phyloP scores from a whole-genome alignment of 1,140 invertebrate genomes.

The Mercenaria mercenaria region DNA sequence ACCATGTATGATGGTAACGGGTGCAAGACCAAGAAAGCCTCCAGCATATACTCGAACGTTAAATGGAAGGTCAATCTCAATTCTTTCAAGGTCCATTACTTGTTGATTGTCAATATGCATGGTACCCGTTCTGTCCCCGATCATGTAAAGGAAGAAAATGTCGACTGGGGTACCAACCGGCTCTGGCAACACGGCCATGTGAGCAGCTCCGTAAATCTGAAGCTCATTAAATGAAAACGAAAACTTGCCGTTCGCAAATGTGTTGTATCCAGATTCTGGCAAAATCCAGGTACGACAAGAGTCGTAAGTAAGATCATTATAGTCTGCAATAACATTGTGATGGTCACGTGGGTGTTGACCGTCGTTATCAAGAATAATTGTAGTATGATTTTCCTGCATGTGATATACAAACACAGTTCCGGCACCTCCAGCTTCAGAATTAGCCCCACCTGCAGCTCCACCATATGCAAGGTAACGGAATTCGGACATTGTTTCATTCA shows the following conservation, averaged over 20 bases:
- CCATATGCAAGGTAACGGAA: slow-evolving; percentile 77
- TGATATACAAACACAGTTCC: slow-evolving; percentile 81
- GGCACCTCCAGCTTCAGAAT: slow-evolving; percentile 77
- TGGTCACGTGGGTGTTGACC: slow-evolving; percentile 71
- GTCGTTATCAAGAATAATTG: slow-evolving; percentile 79
- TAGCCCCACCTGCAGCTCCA: slow-evolving; percentile 69
- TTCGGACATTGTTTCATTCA: slow-evolving; percentile 77
- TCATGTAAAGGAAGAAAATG: slow-evolving; percentile 79
- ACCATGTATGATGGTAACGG: slow-evolving; percentile 76
- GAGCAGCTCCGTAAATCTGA: slow-evolving; percentile 79
- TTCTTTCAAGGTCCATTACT: slow-evolving; percentile 75
- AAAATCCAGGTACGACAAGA: slow-evolving; percentile 79
- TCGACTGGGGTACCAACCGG: slow-evolving; percentile 71
- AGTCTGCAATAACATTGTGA: slow-evolving; percentile 74
- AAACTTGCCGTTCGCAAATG: slow-evolving; percentile 74
- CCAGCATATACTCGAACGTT: slow-evolving; percentile 77
- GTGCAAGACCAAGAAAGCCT: slow-evolving; percentile 76
- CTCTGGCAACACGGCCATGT: slow-evolving; percentile 77
- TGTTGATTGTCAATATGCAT: slow-evolving; percentile 78
- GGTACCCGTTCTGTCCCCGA: slow-evolving; percentile 79
- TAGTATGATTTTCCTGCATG: slow-evolving; percentile 77
- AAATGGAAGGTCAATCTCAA: slow-evolving; percentile 80
- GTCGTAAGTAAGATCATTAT: slow-evolving; percentile 74
- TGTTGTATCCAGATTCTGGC: slow-evolving; percentile 77
- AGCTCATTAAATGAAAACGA: slow-evolving; percentile 79